Base-by-base conservation (phyloP, 1,140 invertebrate species). In the Drosophila busckii region DNA sequence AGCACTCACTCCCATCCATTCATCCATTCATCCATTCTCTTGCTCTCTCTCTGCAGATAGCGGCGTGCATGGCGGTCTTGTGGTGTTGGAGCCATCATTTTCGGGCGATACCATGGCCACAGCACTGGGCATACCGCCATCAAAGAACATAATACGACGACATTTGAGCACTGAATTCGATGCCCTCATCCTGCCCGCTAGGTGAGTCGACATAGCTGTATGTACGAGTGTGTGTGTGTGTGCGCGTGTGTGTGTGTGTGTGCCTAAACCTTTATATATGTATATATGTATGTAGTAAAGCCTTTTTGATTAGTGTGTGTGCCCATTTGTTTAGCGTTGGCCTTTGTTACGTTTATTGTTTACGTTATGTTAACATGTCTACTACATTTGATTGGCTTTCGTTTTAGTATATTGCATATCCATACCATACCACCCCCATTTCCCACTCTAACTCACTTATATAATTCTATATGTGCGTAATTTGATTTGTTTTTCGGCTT, bases 81-180 rank as follows among this genome's bases (percentile, higher is more conserved):
- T 97, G 10, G 96, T 97, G 22, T 88, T 98, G 64, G 96, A 98
- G 83, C 94, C 95, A 9, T 95, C 95, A 1, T 97, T 98, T 88
- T 96, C 93, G 44, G 95, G 96, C 16, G 96, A 98, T 85, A 96
- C 95, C 26, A 96, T 98, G 92, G 96, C 96, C 23, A 95, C 95
- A 9, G 95, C 95, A 5, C 88, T 98, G 23, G 96, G 95, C 40
- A 97, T 98, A 73, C 96, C 96, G 19, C 94, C 95, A 4, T 95
- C 95, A 3, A 96, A 97, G 85, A 96, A 95, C 84, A 97, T 97
- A 88, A 96, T 98, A 53, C 90, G 96, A 75, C 90, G 96, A 78
- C 96, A 98, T 89, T 90, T 98, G 16, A 92, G 93, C 41, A 93
- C 95, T 13, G 96, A 98, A 90, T 91, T 97, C 53, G 96, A 97